A percentile compares a stretch with the other conserved stretches of the same genome.
Conservation (phyloP, 2,113 vertebrate genomes). For the Sinocyclocheilus anshuiensis region DNA sequence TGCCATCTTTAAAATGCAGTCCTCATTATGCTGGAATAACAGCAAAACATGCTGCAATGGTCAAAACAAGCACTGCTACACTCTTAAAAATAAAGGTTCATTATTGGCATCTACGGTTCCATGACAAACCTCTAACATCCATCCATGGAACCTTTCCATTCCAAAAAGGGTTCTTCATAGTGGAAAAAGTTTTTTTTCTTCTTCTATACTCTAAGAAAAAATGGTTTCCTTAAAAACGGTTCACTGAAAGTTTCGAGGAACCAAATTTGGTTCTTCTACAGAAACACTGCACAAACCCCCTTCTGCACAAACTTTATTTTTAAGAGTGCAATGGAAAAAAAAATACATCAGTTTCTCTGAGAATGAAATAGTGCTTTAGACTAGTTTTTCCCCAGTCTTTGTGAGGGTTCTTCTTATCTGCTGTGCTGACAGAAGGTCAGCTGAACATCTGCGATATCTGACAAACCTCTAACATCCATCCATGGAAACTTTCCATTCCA, state of each 20-base stretch:
- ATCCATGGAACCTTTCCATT: too few species aligned
- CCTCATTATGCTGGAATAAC: background rate
- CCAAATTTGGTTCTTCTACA: background rate
- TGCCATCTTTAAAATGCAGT: background rate
- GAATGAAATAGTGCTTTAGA: background rate
- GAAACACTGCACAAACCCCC: background rate
- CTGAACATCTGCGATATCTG: too few species aligned
- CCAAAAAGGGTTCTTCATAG: too few species aligned
- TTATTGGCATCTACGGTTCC: too few species aligned
- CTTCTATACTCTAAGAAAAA: too few species aligned
- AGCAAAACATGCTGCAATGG: background rate
- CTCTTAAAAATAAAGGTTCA: too few species aligned
- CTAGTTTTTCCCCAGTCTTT: conserved; percentile 8
- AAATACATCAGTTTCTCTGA: background rate
- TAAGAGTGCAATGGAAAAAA: background rate
- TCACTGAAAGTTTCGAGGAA: background rate
- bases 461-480: too few species aligned
- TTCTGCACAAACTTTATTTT: background rate
- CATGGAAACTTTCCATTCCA: too few species aligned
- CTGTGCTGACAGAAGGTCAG: conserved; percentile 43
- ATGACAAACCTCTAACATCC: too few species aligned
- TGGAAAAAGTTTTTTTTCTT: too few species aligned
- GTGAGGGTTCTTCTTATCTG: conserved; percentile 2
- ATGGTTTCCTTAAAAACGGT: too few species aligned
- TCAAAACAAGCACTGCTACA: background rate